Conservation (phyloP, 2,888 invertebrate genomes). For the Folsomia manolachei region DNA sequence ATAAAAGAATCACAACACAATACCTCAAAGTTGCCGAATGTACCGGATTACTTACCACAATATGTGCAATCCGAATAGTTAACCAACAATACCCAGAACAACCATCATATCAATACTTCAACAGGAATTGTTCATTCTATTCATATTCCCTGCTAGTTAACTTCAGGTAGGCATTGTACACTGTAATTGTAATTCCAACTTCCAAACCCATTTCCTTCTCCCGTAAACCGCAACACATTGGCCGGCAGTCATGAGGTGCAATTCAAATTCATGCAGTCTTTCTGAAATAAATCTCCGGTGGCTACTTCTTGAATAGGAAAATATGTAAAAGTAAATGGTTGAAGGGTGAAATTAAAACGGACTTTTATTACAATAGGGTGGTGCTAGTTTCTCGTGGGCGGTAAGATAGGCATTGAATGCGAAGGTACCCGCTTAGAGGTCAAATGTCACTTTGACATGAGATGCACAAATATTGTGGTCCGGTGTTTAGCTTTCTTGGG, state of each 20-base stretch:
- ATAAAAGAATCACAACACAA: too few species aligned
- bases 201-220: slow-evolving; percentile 6
- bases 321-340: not conserved
- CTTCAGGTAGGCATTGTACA: too few species aligned
- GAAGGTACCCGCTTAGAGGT: too few species aligned
- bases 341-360: slow-evolving; percentile 4
- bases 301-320: not conserved
- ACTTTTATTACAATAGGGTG: not conserved
- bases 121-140: too few species aligned
- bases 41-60: too few species aligned
- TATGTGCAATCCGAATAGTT: too few species aligned
- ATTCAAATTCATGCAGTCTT: too few species aligned
- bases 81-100: too few species aligned
- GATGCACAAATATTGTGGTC: not conserved
- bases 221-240: not conserved
- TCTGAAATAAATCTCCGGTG: not conserved
- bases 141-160: too few species aligned
- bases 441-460: slow-evolving; percentile 3
- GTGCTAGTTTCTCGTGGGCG: not conserved
- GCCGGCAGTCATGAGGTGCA: too few species aligned
- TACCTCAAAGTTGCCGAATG: too few species aligned
- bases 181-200: slow-evolving; percentile 1
- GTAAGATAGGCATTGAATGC: not conserved
- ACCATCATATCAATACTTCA: too few species aligned
- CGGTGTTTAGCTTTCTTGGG: not conserved